A percentile compares a stretch with the other conserved stretches of the same genome.
These are phyloP conservation scores for Benitochromis conjunctus DNA, from an alignment of 2,113 vertebrate species.

Conservation along the genomic window DNA sequence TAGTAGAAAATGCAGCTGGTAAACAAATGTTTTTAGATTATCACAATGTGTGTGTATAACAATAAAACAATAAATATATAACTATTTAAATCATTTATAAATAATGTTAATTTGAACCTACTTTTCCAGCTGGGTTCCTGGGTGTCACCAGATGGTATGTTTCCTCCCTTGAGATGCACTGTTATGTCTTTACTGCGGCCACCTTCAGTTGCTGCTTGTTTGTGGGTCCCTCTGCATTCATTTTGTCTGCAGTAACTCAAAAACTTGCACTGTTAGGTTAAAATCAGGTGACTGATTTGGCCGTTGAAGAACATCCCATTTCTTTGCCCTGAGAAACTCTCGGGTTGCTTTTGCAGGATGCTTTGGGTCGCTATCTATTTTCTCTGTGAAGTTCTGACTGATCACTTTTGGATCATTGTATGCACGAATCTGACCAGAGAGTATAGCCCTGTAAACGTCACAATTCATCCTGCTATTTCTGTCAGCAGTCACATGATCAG, in stretches of 20 bases:
- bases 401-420: neutral
- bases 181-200: neutral
- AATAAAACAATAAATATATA: neutral
- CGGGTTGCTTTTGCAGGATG: neutral
- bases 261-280: neutral
- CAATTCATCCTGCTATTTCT: neutral
- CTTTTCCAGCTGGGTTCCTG: neutral
- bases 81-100: neutral
- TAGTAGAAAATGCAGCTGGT: rapidly evolving
- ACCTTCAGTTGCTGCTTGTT: neutral
- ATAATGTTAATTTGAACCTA: neutral
- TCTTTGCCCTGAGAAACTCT: neutral
- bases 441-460: neutral
- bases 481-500: neutral
- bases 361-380: neutral
- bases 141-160: neutral
- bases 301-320: neutral
- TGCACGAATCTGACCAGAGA: neutral
- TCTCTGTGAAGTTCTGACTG: neutral
- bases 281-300: neutral
- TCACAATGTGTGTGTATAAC: neutral
- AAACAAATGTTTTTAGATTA: neutral
- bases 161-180: neutral
- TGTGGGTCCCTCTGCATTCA: neutral
- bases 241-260: neutral